Evolutionary conservation across 2,113 vertebrate species (phyloP).

Genomic region (Gallinago paraguaiae): DNA sequence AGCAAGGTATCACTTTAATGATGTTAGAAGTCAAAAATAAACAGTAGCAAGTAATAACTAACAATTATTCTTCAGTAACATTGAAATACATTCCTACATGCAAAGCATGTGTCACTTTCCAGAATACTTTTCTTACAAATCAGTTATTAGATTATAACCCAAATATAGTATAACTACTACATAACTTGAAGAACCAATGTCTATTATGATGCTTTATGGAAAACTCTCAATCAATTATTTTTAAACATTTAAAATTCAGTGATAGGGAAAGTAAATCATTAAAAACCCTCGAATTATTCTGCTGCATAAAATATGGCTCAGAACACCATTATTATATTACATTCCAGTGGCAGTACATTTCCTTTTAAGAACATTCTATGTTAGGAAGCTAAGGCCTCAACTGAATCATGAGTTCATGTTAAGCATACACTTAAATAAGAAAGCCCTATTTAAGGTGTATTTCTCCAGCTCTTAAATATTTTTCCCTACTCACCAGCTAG

Average conservation of each 20-base stretch:
- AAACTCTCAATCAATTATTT: background rate
- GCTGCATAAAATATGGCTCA: background rate
- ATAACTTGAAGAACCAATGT: background rate
- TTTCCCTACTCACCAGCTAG: conserved; percentile 85
- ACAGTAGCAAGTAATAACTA: background rate
- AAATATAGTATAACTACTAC: background rate
- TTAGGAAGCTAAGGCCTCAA: background rate
- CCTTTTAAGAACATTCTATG: background rate
- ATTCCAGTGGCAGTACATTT: background rate
- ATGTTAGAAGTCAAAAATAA: background rate
- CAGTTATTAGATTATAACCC: background rate
- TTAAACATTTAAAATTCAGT: background rate
- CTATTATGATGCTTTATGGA: background rate
- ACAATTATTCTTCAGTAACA: background rate
- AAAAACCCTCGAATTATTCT: background rate
- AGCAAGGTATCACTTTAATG: background rate
- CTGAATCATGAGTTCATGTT: background rate
- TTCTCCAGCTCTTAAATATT: conserved; percentile 10
- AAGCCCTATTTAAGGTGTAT: background rate
- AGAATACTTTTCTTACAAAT: background rate
- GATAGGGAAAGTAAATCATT: background rate
- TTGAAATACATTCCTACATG: background rate
- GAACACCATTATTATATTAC: background rate
- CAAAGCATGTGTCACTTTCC: background rate
- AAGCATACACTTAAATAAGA: background rate